A percentile compares a stretch with the other conserved stretches of the same genome.
These are phyloP conservation scores for Eueides isabella DNA, from an alignment of 1,140 invertebrate species.

Conservation along the genomic window DNA sequence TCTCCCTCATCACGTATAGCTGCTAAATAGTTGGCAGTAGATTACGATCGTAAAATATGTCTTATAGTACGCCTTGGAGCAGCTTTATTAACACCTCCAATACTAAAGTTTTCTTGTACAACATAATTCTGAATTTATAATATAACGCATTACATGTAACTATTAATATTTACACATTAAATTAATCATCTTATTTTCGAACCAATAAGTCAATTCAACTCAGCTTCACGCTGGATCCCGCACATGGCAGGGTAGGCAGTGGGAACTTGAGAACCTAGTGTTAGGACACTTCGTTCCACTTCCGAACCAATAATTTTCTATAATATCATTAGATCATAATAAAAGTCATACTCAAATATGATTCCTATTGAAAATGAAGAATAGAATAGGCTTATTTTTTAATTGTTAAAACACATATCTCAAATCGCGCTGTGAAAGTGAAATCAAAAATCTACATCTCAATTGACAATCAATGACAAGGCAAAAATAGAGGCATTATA, in stretches of 20 bases:
- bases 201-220: no score
- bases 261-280: no score
- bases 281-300: no score
- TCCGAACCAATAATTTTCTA: no score
- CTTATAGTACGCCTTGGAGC: not conserved
- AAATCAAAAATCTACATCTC: constrained; percentile 55
- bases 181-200: no score
- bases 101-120: constrained; percentile 14
- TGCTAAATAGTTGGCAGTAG: not conserved
- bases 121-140: constrained; percentile 15
- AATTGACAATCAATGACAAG: constrained; percentile 62
- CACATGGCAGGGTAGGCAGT: no score
- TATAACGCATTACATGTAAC: not conserved
- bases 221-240: no score
- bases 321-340: no score
- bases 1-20: not conserved
- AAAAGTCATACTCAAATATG: no score
- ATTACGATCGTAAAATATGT: constrained; percentile 15
- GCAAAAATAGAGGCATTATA: constrained; percentile 51
- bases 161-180: no score
- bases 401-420: not conserved
- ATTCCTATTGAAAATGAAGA: not conserved
- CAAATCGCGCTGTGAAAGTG: constrained; percentile 39
- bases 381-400: constrained; percentile 14
- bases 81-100: constrained; percentile 10